phyloP scores from a whole-genome alignment of 2,113 vertebrate species.

The Camelus bactrianus region DNA sequence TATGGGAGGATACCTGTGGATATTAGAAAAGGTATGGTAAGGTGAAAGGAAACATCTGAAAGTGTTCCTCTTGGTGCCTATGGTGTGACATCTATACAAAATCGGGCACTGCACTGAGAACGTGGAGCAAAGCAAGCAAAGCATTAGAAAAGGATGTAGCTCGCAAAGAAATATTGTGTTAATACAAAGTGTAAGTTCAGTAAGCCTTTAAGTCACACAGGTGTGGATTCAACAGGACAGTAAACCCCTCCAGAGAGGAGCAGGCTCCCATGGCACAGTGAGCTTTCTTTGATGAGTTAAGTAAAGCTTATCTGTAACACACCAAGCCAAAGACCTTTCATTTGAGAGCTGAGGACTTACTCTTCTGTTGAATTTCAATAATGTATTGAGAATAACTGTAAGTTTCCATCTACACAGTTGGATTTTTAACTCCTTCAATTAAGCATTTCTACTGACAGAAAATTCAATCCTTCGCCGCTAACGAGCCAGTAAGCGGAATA shows the following conservation, averaged over 20 bases:
- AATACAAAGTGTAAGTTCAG: not conserved
- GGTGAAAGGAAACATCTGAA: not conserved
- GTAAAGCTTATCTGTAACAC: not conserved
- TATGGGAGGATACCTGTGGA: no score
- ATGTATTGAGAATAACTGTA: not conserved
- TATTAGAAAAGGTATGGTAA: not conserved
- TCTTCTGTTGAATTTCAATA: not conserved
- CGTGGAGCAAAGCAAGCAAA: not conserved
- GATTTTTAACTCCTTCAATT: not conserved
- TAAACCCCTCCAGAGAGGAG: not conserved
- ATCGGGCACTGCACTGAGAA: not conserved
- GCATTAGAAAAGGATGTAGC: not conserved
- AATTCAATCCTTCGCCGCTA: not conserved
- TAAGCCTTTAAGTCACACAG: not conserved
- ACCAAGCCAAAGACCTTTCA: not conserved
- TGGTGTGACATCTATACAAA: not conserved
- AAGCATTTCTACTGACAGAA: not conserved
- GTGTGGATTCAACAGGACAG: not conserved
- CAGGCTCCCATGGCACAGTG: fast-evolving
- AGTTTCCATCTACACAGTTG: not conserved
- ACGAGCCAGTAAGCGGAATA: not conserved
- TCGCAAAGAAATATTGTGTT: not conserved
- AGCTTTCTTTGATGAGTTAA: not conserved
- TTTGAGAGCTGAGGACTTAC: not conserved
- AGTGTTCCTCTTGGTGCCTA: not conserved